These are phyloP conservation scores for Deilephila porcellus DNA, from an alignment of 2,888 invertebrate species.

Conservation along the genomic window DNA sequence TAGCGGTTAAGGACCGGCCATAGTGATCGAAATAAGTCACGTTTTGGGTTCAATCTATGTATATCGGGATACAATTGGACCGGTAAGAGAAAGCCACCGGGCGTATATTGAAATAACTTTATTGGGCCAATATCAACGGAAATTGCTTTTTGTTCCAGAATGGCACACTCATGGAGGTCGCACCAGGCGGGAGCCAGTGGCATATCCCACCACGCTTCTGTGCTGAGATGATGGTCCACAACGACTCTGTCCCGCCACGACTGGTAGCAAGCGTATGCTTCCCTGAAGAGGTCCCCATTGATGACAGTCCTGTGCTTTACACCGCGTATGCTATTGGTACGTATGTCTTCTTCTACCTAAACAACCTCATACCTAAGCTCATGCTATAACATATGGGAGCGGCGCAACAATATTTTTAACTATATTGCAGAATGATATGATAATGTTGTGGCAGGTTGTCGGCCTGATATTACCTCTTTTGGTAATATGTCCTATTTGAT, in stretches of 20 bases:
- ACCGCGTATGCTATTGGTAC: slow-evolving; percentile 72
- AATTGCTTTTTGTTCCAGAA: slow-evolving; percentile 59
- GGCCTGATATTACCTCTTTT: too few species aligned
- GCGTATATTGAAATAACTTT: background rate
- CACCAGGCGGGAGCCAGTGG: slow-evolving; percentile 55
- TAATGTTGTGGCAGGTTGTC: too few species aligned
- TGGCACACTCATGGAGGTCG: slow-evolving; percentile 66
- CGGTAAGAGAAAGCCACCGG: too few species aligned
- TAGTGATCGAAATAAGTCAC: too few species aligned
- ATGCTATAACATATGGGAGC: background rate
- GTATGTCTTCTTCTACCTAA: slow-evolving; percentile 37
- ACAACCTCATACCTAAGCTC: too few species aligned
- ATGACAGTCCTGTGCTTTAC: slow-evolving; percentile 63
- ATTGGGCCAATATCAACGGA: background rate
- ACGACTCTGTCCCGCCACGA: slow-evolving; percentile 48
- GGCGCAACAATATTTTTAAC: too few species aligned
- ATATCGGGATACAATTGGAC: too few species aligned
- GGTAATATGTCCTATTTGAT: too few species aligned
- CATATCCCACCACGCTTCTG: slow-evolving; percentile 61
- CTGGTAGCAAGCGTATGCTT: slow-evolving; percentile 70
- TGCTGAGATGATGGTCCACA: slow-evolving; percentile 64
- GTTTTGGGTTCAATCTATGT: too few species aligned
- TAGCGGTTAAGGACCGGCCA: too few species aligned
- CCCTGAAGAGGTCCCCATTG: slow-evolving; percentile 49
- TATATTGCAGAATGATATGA: too few species aligned